Conservation (phyloP, 2,113 vertebrate genomes). For the Azemiops feae region DNA sequence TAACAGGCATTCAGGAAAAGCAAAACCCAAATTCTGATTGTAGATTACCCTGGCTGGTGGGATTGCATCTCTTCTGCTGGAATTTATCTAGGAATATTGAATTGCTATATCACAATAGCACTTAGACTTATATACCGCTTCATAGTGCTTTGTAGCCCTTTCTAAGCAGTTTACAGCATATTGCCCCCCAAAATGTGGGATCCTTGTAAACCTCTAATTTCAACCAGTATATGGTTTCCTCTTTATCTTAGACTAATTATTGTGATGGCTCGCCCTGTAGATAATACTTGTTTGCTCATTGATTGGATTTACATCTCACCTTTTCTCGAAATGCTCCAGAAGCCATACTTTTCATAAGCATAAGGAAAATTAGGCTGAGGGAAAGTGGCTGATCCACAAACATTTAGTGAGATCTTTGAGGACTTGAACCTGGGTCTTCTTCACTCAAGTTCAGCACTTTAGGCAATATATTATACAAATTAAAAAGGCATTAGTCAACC, state of each 20-base stretch:
- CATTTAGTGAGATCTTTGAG: not conserved
- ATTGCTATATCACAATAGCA: not conserved
- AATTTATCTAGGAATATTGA: not conserved
- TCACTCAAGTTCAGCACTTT: not conserved
- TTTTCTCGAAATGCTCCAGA: not conserved
- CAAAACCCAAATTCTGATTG: not conserved
- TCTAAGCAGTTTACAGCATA: not conserved
- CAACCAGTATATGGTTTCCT: not conserved
- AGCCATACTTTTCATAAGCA: not conserved
- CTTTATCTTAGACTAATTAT: not conserved
- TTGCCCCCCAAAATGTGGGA: too few species aligned
- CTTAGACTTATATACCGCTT: not conserved
- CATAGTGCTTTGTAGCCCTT: not conserved
- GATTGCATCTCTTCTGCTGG: not conserved
- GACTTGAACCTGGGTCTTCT: not conserved
- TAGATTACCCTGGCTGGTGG: not conserved
- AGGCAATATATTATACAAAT: not conserved
- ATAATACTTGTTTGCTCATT: not conserved
- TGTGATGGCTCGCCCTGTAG: not conserved
- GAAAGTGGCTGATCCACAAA: not conserved
- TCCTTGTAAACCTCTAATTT: not conserved
- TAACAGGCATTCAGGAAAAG: not conserved
- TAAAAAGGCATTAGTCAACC: not conserved
- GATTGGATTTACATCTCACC: not conserved
- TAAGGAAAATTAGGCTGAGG: not conserved